Conservation (phyloP, 2,888 invertebrate species). For the Imbricaverruca yamaguchii region DNA sequence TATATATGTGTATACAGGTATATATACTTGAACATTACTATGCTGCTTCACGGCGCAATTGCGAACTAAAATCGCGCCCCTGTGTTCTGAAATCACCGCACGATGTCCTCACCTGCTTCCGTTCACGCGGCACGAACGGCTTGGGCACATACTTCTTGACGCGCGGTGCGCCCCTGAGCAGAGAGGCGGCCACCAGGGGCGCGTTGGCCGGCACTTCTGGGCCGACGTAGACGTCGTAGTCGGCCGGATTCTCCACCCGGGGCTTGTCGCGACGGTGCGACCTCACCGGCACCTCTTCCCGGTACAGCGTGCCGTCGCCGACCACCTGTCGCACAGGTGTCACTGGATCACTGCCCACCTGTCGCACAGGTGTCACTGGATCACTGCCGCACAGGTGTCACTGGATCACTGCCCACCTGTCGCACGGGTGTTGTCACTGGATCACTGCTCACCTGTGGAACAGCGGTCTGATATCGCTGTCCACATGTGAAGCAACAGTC, state of each 20-base stretch:
- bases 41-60: not conserved
- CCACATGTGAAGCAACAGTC: too few relatives aligned
- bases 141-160: not conserved
- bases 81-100: not conserved
- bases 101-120: not conserved
- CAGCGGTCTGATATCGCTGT: too few relatives aligned
- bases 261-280: not conserved
- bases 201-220: not conserved
- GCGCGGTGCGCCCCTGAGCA: too few relatives aligned
- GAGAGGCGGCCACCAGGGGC: not conserved
- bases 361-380: too few relatives aligned
- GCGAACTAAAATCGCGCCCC: not conserved
- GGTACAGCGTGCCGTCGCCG: slow-evolving; percentile 1
- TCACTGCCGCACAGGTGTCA: too few relatives aligned
- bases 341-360: too few relatives aligned
- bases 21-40: not conserved
- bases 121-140: not conserved
- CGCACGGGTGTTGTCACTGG: too few relatives aligned
- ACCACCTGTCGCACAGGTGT: not conserved
- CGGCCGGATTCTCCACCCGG: not conserved
- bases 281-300: not conserved
- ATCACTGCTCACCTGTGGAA: too few relatives aligned
- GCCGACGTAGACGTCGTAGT: not conserved
- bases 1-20: not conserved
- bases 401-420: too few relatives aligned